A percentile compares a stretch with the other conserved stretches of the same genome.
Conservation (phyloP, 2,888 invertebrate genomes). For the Drosophila ochracea region DNA sequence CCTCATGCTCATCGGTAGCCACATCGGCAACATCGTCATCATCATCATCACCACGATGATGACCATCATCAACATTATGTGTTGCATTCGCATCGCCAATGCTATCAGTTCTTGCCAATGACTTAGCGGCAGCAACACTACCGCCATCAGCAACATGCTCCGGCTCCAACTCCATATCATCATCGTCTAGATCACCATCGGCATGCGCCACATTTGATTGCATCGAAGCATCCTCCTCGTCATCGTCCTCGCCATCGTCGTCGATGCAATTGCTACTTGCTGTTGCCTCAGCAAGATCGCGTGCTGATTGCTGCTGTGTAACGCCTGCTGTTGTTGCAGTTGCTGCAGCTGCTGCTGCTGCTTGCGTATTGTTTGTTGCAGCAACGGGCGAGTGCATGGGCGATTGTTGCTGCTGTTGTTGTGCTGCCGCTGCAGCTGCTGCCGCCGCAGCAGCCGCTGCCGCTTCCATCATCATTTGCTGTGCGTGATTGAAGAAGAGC, state of each 20-base stretch:
- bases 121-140: conserved; percentile 33
- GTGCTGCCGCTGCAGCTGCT: conserved; percentile 67
- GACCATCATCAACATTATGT: conserved; percentile 17
- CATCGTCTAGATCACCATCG: conserved; percentile 58
- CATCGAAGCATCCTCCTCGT: conserved; percentile 70
- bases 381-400: conserved; percentile 79
- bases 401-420: conserved; percentile 77
- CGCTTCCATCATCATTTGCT: conserved; percentile 84
- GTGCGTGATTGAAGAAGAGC: conserved; percentile 84
- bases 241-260: conserved; percentile 71
- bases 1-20: conserved; percentile 23
- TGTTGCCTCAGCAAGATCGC: conserved; percentile 34
- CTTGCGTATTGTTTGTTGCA: conserved; percentile 33
- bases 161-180: conserved; percentile 66
- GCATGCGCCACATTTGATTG: conserved; percentile 66
- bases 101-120: conserved; percentile 54
- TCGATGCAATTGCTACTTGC: conserved; percentile 41
- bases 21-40: conserved; percentile 21
- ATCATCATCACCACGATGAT: conserved; percentile 17
- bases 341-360: conserved; percentile 20
- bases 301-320: conserved; percentile 38
- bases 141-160: conserved; percentile 44
- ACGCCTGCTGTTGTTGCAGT: conserved; percentile 16
- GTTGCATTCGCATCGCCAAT: conserved; percentile 29
- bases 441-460: conserved; percentile 83